These are phyloP conservation scores for Apomyelois bistriatella DNA, from an alignment of 2,888 invertebrate genomes.

Conservation along the genomic window DNA sequence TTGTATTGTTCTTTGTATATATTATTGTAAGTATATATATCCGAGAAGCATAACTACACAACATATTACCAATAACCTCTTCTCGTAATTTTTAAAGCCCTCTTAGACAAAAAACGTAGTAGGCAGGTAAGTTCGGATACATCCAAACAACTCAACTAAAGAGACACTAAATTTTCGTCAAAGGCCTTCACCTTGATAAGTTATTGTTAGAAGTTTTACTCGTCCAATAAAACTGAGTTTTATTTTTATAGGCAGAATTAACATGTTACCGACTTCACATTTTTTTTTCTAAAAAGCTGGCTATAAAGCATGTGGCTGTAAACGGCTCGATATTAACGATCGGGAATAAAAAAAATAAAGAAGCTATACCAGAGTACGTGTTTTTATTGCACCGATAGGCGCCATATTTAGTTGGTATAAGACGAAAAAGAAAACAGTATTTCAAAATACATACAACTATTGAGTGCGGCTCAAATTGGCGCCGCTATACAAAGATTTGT, in stretches of 20 bases:
- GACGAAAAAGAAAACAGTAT: neutral
- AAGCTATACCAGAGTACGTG: slow-evolving; percentile 53
- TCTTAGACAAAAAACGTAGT: too few species aligned
- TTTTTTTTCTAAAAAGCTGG: slow-evolving; percentile 46
- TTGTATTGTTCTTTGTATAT: too few species aligned
- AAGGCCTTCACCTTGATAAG: neutral
- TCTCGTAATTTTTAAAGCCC: too few species aligned
- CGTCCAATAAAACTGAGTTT: slow-evolving; percentile 31
- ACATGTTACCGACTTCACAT: slow-evolving; percentile 64
- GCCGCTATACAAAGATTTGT: too few species aligned
- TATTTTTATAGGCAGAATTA: slow-evolving; percentile 68
- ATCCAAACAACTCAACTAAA: neutral
- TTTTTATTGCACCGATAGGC: slow-evolving; percentile 65
- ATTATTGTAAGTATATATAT: too few species aligned
- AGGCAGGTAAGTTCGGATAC: too few species aligned
- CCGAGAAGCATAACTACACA: too few species aligned
- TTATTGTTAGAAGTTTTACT: slow-evolving; percentile 13
- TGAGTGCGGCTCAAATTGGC: too few species aligned
- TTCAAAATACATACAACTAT: neutral
- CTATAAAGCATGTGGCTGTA: slow-evolving; percentile 67
- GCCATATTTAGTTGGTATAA: slow-evolving; percentile 39
- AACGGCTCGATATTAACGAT: slow-evolving; percentile 73
- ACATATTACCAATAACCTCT: too few species aligned
- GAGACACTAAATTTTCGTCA: neutral
- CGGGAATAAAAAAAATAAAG: slow-evolving; percentile 69